Base-by-base conservation (phyloP, 2,888 invertebrate species). In the Acanthosepion pharaonis region DNA sequence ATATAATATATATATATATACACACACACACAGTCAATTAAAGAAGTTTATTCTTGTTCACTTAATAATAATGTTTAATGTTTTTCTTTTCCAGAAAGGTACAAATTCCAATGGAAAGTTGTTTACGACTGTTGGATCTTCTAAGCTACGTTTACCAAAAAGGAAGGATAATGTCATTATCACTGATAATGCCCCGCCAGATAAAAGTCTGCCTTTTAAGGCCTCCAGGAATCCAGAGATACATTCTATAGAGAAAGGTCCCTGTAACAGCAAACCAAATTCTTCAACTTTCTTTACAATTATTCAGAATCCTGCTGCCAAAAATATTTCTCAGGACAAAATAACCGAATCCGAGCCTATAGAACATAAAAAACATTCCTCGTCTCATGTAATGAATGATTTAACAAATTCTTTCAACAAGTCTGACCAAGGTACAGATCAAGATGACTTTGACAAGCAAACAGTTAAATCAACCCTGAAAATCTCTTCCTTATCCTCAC, bases 81-180 rank as follows among this genome's bases (percentile, higher is more conserved):
- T 92, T 25, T 49, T 93, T 93, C 18, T 18, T 93, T 93, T 53
- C 33, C 49, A 93, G 93, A 93, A 93, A 53, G 42, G 15, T 49
- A 28, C 53, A 93, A 93, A 93, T 93, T 78, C 78, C 78, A 93
- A 51, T 53, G 49, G 93, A 18, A 93, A 92, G 8, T 92, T 93
- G 51, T 93, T 93, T 93, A 53, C 93, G 5, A 28, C n/a, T 48
- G 92, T 92, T 92, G 92, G 92, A 48, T 9, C 48, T 48, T 49
- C 92, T 4, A 78, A 78, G 15, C 78, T 78, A 33, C 78, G 78
- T 78, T 78, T 78, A 33, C 78, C 78, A 78, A 78, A 78, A 78
- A n/a, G 78, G 18, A 78, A 78, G 4, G 78, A 78, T 78, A 78
- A 78, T 78, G 78, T n/a, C 18, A 18, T 11, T 1, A 2, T 18